Conservation (phyloP, 2,888 invertebrate species). For the Stenichneumon culpator region DNA sequence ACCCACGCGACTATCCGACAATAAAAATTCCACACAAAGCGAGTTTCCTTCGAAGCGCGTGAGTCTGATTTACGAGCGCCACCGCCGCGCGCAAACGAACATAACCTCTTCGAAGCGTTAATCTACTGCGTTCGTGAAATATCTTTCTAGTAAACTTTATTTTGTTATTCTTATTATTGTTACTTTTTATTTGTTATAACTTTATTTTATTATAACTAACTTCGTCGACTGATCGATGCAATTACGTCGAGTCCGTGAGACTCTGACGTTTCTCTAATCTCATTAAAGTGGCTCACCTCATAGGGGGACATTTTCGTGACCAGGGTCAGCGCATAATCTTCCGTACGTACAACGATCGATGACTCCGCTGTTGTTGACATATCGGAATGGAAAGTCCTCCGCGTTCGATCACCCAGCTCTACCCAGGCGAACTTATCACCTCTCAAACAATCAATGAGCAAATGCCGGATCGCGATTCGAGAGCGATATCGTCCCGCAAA, state of each 20-base stretch:
- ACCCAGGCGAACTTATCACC: conserved; percentile 53
- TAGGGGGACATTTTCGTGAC: conserved; percentile 1
- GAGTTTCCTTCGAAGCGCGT: conserved; percentile 60
- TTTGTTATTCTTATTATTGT: background rate
- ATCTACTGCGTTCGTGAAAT: background rate
- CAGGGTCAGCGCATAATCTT: conserved; percentile 45
- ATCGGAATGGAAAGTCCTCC: conserved; percentile 6
- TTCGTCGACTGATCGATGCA: conserved; percentile 56
- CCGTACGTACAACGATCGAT: conserved; percentile 17
- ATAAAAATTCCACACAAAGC: conserved; percentile 66
- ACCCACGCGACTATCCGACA: conserved; percentile 65
- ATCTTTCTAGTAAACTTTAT: background rate
- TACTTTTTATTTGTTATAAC: background rate
- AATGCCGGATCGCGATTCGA: conserved; percentile 45
- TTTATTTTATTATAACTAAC: background rate
- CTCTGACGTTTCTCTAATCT: conserved; percentile 46
- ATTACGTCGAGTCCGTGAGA: background rate
- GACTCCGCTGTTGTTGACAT: conserved; percentile 21
- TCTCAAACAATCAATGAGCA: conserved; percentile 59
- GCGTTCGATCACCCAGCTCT: background rate
- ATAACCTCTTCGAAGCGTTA: background rate
- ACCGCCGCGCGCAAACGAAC: conserved; percentile 6
- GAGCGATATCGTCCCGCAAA: conserved; percentile 43
- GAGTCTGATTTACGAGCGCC: conserved; percentile 61
- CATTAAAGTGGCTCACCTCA: conserved; percentile 44